A percentile compares a stretch with the other conserved stretches of the same genome.
Conservation (phyloP, 2,797 vertebrate species). For the Cyclura pinguis region DNA sequence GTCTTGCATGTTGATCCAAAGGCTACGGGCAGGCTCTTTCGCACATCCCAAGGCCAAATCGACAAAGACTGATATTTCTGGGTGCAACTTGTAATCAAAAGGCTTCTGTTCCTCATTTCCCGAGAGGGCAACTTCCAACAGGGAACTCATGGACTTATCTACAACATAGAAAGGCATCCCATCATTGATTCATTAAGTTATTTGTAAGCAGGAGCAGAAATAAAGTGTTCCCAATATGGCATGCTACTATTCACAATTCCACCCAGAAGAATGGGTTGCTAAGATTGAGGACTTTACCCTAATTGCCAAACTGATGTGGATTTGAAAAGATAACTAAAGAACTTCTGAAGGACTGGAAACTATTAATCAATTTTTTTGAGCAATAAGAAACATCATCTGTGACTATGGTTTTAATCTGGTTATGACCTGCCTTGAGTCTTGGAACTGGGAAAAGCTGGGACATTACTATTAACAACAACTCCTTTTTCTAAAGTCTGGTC, state of each 20-base stretch:
- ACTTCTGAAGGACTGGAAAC: no score
- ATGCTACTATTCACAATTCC: background rate
- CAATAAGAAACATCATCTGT: no score
- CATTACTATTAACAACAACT: no score
- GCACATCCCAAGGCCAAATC: slow-evolving; percentile 93
- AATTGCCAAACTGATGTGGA: no score
- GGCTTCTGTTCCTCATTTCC: slow-evolving; percentile 97
- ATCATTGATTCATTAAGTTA: no score
- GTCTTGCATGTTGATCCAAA: slow-evolving; percentile 98
- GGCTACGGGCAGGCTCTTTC: slow-evolving; percentile 93
- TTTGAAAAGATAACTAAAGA: no score
- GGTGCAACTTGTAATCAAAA: slow-evolving; percentile 90
- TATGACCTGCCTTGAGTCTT: no score
- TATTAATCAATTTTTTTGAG: no score
- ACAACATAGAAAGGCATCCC: background rate
- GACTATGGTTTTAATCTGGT: no score
- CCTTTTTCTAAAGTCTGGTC: no score
- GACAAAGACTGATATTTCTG: slow-evolving; percentile 89
- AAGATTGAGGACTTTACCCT: no score
- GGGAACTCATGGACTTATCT: slow-evolving; percentile 93
- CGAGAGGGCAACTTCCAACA: slow-evolving; percentile 93
- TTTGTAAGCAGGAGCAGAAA: background rate
- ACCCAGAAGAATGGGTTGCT: background rate
- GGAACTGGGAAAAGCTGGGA: no score
- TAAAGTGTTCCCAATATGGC: background rate